These are phyloP conservation scores for Agrypnia vestita DNA, from an alignment of 1,140 invertebrate genomes.

Conservation along the genomic window DNA sequence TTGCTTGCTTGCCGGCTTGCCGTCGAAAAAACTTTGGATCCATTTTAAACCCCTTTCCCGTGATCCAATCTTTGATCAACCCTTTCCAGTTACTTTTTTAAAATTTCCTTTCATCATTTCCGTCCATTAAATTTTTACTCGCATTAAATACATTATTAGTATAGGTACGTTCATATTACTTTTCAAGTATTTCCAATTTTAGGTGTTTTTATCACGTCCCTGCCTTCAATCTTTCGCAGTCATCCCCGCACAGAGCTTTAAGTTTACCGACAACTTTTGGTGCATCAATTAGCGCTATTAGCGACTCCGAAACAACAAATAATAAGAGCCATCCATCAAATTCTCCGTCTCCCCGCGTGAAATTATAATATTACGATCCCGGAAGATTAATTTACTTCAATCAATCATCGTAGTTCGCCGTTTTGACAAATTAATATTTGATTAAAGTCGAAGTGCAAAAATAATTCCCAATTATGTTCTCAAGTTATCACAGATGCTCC, in stretches of 20 bases:
- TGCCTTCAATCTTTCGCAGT: background rate
- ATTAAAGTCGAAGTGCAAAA: background rate
- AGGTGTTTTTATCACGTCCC: background rate
- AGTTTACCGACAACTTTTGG: background rate
- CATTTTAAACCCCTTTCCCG: no score
- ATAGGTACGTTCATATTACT: no score
- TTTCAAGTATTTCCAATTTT: slow-evolving; percentile 7
- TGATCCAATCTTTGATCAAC: no score
- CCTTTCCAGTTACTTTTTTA: no score
- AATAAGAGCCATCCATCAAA: slow-evolving; percentile 38
- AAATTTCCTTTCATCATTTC: no score
- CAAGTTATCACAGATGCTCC: no score
- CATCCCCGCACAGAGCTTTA: background rate
- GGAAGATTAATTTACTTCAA: slow-evolving; percentile 9
- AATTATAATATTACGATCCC: background rate
- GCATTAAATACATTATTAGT: no score
- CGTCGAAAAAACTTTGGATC: no score
- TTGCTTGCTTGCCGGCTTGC: no score
- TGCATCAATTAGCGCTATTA: background rate
- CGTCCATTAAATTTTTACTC: no score
- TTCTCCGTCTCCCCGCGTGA: background rate
- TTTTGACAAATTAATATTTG: slow-evolving; percentile 11
- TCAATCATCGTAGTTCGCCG: slow-evolving; percentile 18
- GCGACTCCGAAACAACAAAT: slow-evolving; percentile 24
- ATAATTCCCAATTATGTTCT: no score